Conservation (phyloP, 2,113 vertebrate genomes). For the Pyrgilauda ruficollis region DNA sequence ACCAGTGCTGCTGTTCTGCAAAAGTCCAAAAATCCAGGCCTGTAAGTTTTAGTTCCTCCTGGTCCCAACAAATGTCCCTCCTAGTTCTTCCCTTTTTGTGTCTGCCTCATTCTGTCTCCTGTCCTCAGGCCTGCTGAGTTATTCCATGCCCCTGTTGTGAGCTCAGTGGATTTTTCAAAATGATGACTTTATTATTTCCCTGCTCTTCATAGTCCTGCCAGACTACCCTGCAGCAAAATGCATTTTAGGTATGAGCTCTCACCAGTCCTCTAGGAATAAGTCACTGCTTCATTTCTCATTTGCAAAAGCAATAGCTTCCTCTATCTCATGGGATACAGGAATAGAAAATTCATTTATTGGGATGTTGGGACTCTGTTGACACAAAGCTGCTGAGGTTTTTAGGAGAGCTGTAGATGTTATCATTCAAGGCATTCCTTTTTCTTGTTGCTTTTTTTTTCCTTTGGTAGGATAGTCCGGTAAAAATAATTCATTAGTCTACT, state of each 20-base stretch:
- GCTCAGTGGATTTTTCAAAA: neutral
- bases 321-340: neutral
- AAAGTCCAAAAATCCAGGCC: neutral
- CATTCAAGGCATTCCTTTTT: neutral
- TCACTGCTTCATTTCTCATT: constrained; percentile 12
- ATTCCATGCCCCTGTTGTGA: neutral
- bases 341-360: neutral
- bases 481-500: neutral
- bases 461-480: neutral
- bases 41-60: neutral
- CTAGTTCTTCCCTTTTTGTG: neutral
- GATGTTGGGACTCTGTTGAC: neutral
- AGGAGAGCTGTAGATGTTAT: neutral
- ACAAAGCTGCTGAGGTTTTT: neutral
- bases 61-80: neutral
- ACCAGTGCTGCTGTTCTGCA: neutral
- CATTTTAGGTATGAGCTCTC: constrained; percentile 1
- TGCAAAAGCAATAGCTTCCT: neutral
- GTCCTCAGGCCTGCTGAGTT: neutral
- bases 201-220: neutral
- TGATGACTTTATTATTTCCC: constrained; percentile 17
- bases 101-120: neutral
- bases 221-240: constrained; percentile 11
- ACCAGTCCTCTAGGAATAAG: constrained; percentile 14
- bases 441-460: neutral